A percentile compares a stretch with the other conserved stretches of the same genome.
Evolutionary conservation across 2,888 invertebrate species (phyloP).

Genomic region (Troides aeacus): DNA sequence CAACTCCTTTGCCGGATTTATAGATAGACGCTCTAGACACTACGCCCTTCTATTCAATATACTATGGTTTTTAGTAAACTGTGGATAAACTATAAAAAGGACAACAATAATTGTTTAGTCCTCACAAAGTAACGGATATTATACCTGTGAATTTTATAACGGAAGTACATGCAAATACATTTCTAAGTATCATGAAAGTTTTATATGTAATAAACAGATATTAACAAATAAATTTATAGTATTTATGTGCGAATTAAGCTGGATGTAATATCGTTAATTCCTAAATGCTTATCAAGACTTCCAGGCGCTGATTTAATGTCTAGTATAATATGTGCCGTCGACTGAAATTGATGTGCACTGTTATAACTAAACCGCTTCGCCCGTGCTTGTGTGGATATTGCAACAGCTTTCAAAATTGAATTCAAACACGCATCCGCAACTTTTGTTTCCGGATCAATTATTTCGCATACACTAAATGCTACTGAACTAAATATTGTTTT

Average conservation of each 20-base stretch:
- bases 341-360: constrained; percentile 26
- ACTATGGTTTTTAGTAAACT: background rate
- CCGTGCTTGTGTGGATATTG: constrained; percentile 7
- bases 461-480: background rate
- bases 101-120: no score
- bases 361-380: constrained; percentile 19
- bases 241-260: background rate
- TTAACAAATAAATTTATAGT: background rate
- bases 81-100: background rate
- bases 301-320: constrained; percentile 21
- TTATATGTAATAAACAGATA: no score
- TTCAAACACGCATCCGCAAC: background rate
- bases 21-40: background rate
- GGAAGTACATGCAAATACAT: no score
- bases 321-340: constrained; percentile 15
- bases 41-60: background rate
- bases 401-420: constrained; percentile 21
- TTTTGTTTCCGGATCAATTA: background rate
- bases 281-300: constrained; percentile 14
- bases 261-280: constrained; percentile 6
- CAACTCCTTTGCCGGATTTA: background rate
- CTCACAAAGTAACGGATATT: no score
- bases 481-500: background rate
- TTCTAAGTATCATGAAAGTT: background rate
- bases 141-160: no score